phyloP scores from a whole-genome alignment of 2,113 vertebrate genomes.

The Myiagra hebetior region DNA sequence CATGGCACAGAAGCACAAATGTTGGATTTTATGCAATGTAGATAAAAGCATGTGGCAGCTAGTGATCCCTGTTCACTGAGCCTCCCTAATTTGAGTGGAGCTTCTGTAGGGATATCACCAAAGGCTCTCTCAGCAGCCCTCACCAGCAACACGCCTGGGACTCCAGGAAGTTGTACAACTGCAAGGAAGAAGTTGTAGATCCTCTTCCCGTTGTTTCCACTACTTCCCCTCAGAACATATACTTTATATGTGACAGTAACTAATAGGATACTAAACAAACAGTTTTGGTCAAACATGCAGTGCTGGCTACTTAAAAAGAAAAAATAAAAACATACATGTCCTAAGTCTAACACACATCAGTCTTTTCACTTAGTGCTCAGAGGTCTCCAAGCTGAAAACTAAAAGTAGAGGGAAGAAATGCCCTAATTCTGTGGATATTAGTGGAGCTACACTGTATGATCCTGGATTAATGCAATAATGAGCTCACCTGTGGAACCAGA shows the following conservation, averaged over 20 bases:
- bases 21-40: background rate
- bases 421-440: background rate
- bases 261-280: background rate
- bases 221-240: background rate
- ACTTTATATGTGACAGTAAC: background rate
- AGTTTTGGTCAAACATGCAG: background rate
- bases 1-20: conserved; percentile 32
- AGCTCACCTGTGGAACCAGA: background rate
- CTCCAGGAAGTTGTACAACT: background rate
- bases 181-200: background rate
- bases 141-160: background rate
- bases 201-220: background rate
- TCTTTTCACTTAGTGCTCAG: background rate
- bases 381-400: background rate
- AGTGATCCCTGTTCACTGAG: background rate
- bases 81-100: background rate
- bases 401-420: background rate
- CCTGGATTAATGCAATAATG: conserved; percentile 18
- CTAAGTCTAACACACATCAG: background rate
- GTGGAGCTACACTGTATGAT: background rate
- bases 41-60: background rate
- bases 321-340: background rate
- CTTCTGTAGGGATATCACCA: background rate
- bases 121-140: background rate
- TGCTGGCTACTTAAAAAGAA: background rate